Percentiles rank a stretch among this genome's conserved stretches.
Conservation (phyloP, 92 coral and sea anemone species). For the Plumapathes pennacea region DNA sequence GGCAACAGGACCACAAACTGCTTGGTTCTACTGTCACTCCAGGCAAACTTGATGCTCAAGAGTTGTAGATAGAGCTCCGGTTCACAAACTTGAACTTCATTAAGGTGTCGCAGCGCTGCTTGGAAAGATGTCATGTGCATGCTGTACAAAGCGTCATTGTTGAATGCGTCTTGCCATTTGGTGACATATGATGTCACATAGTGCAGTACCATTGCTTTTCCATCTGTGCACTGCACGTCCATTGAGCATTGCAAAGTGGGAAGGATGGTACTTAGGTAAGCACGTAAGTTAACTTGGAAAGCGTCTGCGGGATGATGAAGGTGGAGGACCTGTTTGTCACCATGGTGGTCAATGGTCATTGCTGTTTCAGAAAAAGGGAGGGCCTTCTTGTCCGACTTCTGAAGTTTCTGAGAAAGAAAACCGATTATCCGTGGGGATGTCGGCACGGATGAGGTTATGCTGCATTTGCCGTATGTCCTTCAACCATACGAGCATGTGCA, state of each 20-base stretch:
- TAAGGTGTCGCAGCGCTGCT: neutral
- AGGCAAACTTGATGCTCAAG: neutral
- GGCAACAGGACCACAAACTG: too few relatives aligned
- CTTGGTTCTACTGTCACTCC: neutral
- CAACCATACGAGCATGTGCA: conserved; percentile 12
- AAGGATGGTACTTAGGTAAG: neutral
- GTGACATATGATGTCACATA: neutral
- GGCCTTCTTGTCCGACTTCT: too few relatives aligned
- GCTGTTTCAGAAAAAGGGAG: too few relatives aligned
- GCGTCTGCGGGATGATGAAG: neutral
- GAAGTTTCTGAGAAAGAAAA: too few relatives aligned
- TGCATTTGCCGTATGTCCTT: neutral
- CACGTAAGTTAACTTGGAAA: neutral
- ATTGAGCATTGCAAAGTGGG: neutral
- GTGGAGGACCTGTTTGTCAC: too few relatives aligned
- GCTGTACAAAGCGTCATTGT: neutral
- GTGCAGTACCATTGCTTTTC: neutral
- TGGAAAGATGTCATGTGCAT: neutral
- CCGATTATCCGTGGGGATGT: too few relatives aligned
- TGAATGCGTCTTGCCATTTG: neutral
- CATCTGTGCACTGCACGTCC: neutral
- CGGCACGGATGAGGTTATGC: too few relatives aligned
- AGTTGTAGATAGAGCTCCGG: neutral
- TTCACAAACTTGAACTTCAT: neutral
- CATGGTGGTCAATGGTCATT: too few relatives aligned